Evolutionary conservation across 2,888 invertebrate genomes (phyloP).

Genomic region (Meandrusa payeni): DNA sequence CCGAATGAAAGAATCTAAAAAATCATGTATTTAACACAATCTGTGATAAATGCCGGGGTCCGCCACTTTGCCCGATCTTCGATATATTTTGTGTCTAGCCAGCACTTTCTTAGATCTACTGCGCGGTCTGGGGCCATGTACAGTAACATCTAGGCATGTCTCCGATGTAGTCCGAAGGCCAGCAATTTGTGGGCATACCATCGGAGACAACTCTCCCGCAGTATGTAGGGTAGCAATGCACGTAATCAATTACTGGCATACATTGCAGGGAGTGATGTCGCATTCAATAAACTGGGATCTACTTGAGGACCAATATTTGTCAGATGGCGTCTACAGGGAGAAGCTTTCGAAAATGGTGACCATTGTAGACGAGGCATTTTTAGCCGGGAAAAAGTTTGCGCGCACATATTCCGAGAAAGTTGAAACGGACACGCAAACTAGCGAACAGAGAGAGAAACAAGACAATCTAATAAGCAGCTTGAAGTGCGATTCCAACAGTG

Average conservation of each 20-base stretch:
- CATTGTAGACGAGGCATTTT: constrained; percentile 86
- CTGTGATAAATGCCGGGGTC: too few species aligned
- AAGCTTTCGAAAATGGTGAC: constrained; percentile 94
- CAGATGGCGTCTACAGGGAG: constrained; percentile 89
- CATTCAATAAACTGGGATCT: constrained; percentile 96
- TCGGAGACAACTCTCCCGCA: too few species aligned
- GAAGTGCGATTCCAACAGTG: constrained; percentile 31
- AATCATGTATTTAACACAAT: too few species aligned
- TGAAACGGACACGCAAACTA: constrained; percentile 29
- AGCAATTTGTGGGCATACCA: too few species aligned
- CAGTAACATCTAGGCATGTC: too few species aligned
- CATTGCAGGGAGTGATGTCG: constrained; percentile 94
- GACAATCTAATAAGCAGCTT: constrained; percentile 28
- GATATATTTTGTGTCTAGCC: too few species aligned
- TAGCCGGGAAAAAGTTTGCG: constrained; percentile 88
- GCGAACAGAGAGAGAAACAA: constrained; percentile 30
- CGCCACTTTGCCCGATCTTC: too few species aligned
- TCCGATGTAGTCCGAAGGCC: too few species aligned
- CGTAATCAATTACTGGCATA: constrained; percentile 6
- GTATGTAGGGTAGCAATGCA: too few species aligned
- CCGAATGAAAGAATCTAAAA: too few species aligned
- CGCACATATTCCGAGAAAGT: constrained; percentile 76
- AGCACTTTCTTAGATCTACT: too few species aligned
- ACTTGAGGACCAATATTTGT: constrained; percentile 92
- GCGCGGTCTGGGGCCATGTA: too few species aligned